These are phyloP conservation scores for Leucophora obtusa DNA, from an alignment of 2,888 invertebrate genomes.

Conservation along the genomic window DNA sequence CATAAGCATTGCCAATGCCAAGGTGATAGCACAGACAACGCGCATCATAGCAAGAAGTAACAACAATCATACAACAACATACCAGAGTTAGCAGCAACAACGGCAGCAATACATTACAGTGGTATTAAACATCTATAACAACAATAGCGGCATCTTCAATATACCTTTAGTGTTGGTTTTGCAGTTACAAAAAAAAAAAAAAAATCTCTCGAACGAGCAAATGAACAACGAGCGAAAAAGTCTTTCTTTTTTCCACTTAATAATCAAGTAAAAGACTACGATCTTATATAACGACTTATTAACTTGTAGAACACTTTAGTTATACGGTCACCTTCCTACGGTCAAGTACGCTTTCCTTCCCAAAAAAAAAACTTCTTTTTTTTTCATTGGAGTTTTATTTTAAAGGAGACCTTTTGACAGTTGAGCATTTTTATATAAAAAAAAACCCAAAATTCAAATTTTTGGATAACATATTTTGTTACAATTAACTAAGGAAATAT, in stretches of 20 bases:
- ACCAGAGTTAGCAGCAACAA: constrained; percentile 37
- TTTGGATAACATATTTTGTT: constrained; percentile 2
- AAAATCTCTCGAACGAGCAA: constrained; percentile 39
- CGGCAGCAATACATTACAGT: constrained; percentile 7
- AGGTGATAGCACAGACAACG: constrained; percentile 74
- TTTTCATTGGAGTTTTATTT: constrained; percentile 31
- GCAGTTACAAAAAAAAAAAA: constrained; percentile 52
- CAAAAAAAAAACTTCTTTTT: constrained; percentile 39
- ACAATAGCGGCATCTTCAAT: constrained; percentile 67
- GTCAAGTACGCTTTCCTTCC: constrained; percentile 77
- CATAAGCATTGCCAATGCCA: constrained; percentile 76
- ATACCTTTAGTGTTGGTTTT: constrained; percentile 62
- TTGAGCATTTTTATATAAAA: constrained; percentile 3
- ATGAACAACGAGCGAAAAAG: constrained; percentile 54
- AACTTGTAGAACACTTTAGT: constrained; percentile 77
- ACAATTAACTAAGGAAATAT: constrained; percentile 27
- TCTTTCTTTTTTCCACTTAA: constrained; percentile 52
- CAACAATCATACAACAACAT: constrained; percentile 41
- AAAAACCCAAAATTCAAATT: constrained; percentile 2
- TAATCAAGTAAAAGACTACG: constrained; percentile 72
- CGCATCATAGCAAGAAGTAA: constrained; percentile 65
- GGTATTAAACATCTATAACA: constrained; percentile 4
- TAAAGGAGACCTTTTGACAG: constrained; percentile 46
- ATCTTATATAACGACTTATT: constrained; percentile 78
- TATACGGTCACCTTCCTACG: constrained; percentile 78